Conservation (phyloP, 2,113 vertebrate species). For the Corythaeola cristata region DNA sequence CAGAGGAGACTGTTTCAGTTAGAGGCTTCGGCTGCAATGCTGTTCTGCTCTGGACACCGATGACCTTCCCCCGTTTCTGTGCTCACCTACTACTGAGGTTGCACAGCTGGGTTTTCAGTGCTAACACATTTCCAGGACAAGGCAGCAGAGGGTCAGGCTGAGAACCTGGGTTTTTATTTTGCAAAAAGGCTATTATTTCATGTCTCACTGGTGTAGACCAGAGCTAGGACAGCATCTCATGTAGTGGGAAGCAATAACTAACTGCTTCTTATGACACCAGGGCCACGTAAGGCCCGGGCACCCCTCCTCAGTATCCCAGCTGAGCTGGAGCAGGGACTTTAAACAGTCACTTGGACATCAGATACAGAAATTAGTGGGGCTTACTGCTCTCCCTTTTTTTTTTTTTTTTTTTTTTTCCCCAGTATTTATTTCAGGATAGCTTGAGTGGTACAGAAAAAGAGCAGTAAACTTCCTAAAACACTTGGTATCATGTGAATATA, state of each 20-base stretch:
- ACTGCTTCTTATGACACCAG: accelerated
- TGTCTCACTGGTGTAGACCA: background rate
- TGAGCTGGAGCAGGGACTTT: background rate
- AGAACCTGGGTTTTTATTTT: background rate
- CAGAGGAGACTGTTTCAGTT: background rate
- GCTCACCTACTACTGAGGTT: background rate
- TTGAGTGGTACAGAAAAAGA: background rate
- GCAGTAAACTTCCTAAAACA: background rate
- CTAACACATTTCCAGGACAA: background rate
- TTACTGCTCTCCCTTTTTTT: background rate
- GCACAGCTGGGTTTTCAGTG: background rate
- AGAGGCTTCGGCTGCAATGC: accelerated
- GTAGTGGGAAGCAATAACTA: background rate
- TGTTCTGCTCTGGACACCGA: accelerated
- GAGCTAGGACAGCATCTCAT: background rate
- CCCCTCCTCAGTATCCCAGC: background rate
- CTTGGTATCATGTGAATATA: background rate
- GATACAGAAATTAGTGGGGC: background rate
- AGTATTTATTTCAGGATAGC: background rate
- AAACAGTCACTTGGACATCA: background rate
- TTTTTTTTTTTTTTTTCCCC: background rate
- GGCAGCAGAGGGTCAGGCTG: background rate
- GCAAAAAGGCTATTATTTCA: background rate
- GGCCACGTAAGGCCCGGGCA: background rate
- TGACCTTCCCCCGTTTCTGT: accelerated